phyloP scores from a whole-genome alignment of 53 echinoderm and acorn worm genomes.

The Stichopus horrens region DNA sequence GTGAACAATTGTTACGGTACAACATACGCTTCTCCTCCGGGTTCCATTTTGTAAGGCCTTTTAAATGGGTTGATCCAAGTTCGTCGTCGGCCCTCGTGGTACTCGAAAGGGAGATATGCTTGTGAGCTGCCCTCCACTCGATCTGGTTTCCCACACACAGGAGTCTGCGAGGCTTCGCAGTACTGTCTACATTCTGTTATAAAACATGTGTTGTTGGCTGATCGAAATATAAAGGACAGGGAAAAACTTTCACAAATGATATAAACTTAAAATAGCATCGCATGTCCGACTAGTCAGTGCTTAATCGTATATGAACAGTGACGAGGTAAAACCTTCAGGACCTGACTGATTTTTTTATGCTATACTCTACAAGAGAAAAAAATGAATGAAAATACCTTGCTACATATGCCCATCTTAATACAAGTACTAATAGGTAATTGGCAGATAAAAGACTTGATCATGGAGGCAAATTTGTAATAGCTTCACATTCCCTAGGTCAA shows the following conservation, averaged over 20 bases:
- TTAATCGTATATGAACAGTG: too few species aligned
- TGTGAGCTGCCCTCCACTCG: constrained; percentile 86
- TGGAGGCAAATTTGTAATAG: too few species aligned
- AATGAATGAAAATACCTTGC: background rate
- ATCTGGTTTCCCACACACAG: constrained; percentile 90
- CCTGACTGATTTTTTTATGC: too few species aligned
- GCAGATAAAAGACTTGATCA: too few species aligned
- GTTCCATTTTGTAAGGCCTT: constrained; percentile 85
- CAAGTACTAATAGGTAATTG: too few species aligned
- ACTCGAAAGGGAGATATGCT: constrained; percentile 79
- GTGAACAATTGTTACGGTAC: too few species aligned
- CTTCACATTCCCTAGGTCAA: too few species aligned
- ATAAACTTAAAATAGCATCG: too few species aligned
- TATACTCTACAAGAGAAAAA: background rate
- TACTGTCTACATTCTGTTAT: constrained; percentile 87
- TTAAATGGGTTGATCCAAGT: constrained; percentile 93
- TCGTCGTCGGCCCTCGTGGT: constrained; percentile 72
- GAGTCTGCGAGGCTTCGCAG: constrained; percentile 72
- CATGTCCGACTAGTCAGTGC: too few species aligned
- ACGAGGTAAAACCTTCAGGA: too few species aligned
- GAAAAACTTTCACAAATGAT: too few species aligned
- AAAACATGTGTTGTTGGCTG: constrained; percentile 92
- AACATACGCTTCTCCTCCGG: constrained; percentile 74
- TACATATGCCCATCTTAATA: background rate
- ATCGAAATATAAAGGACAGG: background rate